These are phyloP conservation scores for Parazoanthus darwini DNA, from an alignment of 92 coral and sea anemone species.

Conservation along the genomic window DNA sequence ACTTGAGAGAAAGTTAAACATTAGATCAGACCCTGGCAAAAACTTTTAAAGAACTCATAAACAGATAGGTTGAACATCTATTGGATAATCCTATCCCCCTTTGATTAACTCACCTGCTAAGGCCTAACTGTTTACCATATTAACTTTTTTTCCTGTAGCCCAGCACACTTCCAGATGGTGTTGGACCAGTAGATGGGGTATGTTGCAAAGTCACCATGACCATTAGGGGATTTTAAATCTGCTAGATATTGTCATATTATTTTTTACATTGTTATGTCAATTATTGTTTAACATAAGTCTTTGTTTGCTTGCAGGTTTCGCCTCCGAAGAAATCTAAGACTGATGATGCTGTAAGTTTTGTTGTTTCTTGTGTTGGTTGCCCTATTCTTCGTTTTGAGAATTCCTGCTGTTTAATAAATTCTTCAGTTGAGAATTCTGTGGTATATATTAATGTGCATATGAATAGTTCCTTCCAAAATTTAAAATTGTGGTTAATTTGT, in stretches of 20 bases:
- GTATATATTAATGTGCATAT: too few species aligned
- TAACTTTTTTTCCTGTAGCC: constrained; percentile 9
- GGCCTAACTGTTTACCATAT: background rate
- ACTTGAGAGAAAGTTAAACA: too few species aligned
- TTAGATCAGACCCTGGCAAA: too few species aligned
- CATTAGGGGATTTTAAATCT: background rate
- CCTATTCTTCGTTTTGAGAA: too few species aligned
- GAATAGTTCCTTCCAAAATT: too few species aligned
- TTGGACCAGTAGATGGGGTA: constrained; percentile 42
- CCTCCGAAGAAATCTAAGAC: constrained; percentile 75
- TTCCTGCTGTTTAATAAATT: too few species aligned
- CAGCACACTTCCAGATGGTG: constrained; percentile 42
- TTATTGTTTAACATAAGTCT: background rate
- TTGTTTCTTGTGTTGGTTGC: background rate
- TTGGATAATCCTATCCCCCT: background rate
- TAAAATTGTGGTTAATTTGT: too few species aligned
- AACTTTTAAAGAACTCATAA: background rate
- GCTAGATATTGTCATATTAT: background rate
- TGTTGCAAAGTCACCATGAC: background rate
- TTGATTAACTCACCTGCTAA: background rate
- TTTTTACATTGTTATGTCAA: background rate
- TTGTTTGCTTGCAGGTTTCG: constrained; percentile 53
- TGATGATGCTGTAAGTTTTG: constrained; percentile 49
- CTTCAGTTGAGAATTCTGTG: too few species aligned
- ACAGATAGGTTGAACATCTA: background rate